These are phyloP conservation scores for Megamerina dolium DNA, from an alignment of 2,888 invertebrate species.

Conservation along the genomic window DNA sequence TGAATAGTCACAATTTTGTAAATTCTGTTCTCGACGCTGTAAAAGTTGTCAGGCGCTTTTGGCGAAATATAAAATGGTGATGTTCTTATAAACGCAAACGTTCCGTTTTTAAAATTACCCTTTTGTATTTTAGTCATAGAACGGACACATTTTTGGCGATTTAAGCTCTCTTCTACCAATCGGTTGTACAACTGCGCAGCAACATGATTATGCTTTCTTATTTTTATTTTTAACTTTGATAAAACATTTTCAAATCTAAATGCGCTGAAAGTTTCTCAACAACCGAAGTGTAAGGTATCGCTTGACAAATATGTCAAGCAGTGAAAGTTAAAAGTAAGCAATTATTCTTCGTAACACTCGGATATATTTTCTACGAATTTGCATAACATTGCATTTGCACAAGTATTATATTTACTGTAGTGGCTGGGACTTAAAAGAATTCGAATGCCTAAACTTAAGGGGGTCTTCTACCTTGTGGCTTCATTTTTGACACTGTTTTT, in stretches of 20 bases:
- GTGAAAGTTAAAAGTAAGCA: conserved; percentile 14
- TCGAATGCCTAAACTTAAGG: conserved; percentile 10
- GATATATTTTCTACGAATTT: conserved; percentile 14
- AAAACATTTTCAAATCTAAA: conserved; percentile 12
- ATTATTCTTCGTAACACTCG: conserved; percentile 6
- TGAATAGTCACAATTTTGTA: neutral
- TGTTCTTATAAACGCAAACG: no score
- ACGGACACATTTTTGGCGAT: neutral
- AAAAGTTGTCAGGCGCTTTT: conserved; percentile 6
- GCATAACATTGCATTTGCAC: conserved; percentile 9
- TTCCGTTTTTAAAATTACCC: neutral
- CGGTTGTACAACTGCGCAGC: conserved; percentile 8
- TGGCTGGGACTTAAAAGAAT: conserved; percentile 4
- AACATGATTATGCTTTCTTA: conserved; percentile 6
- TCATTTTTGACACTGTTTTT: no score
- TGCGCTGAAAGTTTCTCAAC: conserved; percentile 10
- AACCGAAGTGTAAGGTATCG: conserved; percentile 10
- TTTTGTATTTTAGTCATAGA: neutral
- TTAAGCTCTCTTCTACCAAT: conserved; percentile 5
- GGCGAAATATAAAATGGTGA: no score
- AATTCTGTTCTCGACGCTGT: conserved; percentile 3
- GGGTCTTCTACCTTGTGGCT: no score
- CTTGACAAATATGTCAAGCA: conserved; percentile 13
- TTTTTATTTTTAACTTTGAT: conserved; percentile 7
- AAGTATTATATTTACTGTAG: conserved; percentile 9